Base-by-base conservation (phyloP, 2,888 invertebrate genomes). In the Azorinus chamasolen region DNA sequence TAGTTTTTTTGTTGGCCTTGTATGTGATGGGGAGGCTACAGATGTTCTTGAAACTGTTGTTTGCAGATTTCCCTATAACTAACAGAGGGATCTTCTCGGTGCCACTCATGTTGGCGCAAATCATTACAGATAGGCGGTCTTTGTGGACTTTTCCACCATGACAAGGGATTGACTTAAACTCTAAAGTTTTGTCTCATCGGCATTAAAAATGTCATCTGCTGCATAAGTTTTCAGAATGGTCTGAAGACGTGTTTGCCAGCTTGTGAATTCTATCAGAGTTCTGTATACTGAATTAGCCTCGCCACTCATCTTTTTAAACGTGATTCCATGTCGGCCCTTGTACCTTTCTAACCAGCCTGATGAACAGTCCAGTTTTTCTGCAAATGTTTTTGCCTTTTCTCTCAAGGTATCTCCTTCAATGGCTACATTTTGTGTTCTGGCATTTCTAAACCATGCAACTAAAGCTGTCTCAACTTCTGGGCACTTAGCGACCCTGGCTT, bases 401-500 rank as follows among this genome's bases (percentile, higher is more conserved):
- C 41, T 41, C 41, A 41, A n/a, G 14, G 53, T 54, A 16, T 53
- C 61, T 12, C 71, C 68, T 5, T 66, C 62, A 14, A 75, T 51
- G 1, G 71, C 24, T 16, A 65, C 25, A 50, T 75, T 71, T 16
- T 73, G 62, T 20, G 22, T 10, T 39, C 59, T 63, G 22, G 73
- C 78, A 48, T 58, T 54, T 59, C 27, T 63, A 37, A 71, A 68
- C 75, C 75, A 75, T 37, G 51, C 50, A 6, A 71, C 48, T 0
- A 66, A 24, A 2, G 72, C 79, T 6, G 61, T 61, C 41, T 79
- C 79, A 14, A 68, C 41, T 24, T 75, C 68, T 14, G 63, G 69
- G 61, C 41, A 68, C 27, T 72, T 63, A 14, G 71, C 58, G 10
- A 41, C 50, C 41, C 66, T 32, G 27, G 53, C 48, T 22, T 45